Base-by-base conservation (phyloP, 2,797 vertebrate genomes). In the Myripristis jacobus region DNA sequence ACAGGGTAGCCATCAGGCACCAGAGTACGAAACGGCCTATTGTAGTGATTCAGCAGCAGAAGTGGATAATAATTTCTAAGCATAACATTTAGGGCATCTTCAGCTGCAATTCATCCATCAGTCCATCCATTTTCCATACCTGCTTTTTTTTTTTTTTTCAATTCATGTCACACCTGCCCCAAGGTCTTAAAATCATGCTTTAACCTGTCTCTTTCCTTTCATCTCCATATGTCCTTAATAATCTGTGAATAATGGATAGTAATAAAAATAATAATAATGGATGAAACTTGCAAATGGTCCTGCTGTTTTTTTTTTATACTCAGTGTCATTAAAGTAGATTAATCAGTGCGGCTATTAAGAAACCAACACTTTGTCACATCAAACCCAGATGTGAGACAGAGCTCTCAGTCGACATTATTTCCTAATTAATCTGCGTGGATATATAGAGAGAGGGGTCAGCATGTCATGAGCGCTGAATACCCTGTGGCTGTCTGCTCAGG, bases 371-470 rank as follows among this genome's bases (percentile, higher is more conserved):
- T 6, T 13, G 10, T 43, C 25, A 24, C n/a, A 56, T 36, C 41
- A n/a, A 76, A 29, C 38, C 16, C 12, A 46, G 12, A 38, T 50
- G 21, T 41, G 12, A 47, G 58, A 34, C 12, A 13, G 22, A 44
- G 9, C 48, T 50, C 16, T 12, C 11, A 50, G 21, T 50, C 63
- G 18, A 67, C 1, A 55, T 65, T 4, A 50, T 47, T 74, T 71
- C 36, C 44, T 73, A 54, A 66, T 79, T 56, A 51, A 63, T 76
- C 29, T 63, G 60, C 6, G 15, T 54, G 59, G 46, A 55, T 62
- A 25, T 46, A 54, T 19, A 50, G 54, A 43, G 22, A 56, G 51
- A 66, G 31, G 34, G 63, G 61, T 51, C 66, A 66, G 70, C 53
- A 44, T 72, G 80, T 68, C 77, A 61, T 3, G 5, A 47, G 57